phyloP scores from a whole-genome alignment of 2,888 invertebrate species.

The Cistogaster globosa region DNA sequence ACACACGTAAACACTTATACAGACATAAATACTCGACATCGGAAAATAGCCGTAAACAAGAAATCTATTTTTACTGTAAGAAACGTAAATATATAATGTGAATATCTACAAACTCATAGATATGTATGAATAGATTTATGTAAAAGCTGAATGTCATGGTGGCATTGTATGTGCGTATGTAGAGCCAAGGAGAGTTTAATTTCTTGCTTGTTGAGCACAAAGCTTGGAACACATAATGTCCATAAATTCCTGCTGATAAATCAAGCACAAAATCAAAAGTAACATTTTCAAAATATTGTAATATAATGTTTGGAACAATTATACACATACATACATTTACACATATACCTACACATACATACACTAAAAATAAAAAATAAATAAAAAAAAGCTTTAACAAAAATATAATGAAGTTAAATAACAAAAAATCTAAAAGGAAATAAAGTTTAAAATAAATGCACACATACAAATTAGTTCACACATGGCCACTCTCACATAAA shows the following conservation, averaged over 20 bases:
- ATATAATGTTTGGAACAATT: constrained; percentile 63
- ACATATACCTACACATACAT: too few species aligned
- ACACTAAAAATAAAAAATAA: too few species aligned
- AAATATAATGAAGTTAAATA: too few species aligned
- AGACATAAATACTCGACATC: too few species aligned
- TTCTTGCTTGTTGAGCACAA: constrained; percentile 37
- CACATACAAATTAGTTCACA: too few species aligned
- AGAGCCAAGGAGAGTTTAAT: constrained; percentile 66
- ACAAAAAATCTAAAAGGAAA: constrained; percentile 40
- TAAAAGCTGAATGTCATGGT: constrained; percentile 10
- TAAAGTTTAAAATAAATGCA: constrained; percentile 70
- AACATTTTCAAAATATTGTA: constrained; percentile 72
- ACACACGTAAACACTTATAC: neutral
- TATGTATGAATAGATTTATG: neutral
- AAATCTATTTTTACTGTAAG: too few species aligned
- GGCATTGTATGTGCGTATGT: constrained; percentile 25
- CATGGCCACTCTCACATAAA: neutral
- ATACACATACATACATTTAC: too few species aligned
- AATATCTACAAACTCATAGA: neutral
- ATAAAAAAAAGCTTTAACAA: too few species aligned
- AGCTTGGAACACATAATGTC: constrained; percentile 62
- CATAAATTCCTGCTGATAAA: constrained; percentile 78
- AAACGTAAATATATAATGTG: neutral
- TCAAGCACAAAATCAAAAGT: constrained; percentile 79
- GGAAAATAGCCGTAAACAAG: too few species aligned